Evolutionary conservation across 2,888 invertebrate species (phyloP), one percentile per base, ranked within the genome.

Genomic region (Calliphora vomitoria): DNA sequence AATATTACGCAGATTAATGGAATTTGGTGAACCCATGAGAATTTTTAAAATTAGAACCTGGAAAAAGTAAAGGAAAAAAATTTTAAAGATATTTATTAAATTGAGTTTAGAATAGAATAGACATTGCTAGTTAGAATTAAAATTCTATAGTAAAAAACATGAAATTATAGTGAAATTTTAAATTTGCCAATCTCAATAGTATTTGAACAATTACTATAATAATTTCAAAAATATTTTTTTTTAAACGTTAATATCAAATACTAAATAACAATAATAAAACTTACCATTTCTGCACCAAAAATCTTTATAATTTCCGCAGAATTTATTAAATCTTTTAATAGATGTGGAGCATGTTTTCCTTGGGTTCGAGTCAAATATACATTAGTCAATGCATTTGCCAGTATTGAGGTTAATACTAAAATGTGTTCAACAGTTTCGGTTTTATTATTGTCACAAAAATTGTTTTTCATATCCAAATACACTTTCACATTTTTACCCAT

Each of bases 1-100:
- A 44, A 95, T 90, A 91, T 95, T 95, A 20, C 95, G 92, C 13
- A 95, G 87, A 91, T 95, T 95, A 10, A 95, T 90, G 2, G 94
- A 94, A 81, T 92, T 91, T 8, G 95, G 94, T 35, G 94, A 94
- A 4, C 95, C 95, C 86, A 95, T 91, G 15, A 95, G 62, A 41
- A 94, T 88, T 90, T 93, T 93, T 13, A 95, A 88, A n/a, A 94
- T 91, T 11, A 91, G 89, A 58, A 92, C 90, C 93, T 93, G 85
- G 41, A 91, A 89, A 75, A 81, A 35, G 35, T 35, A 35, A 35
- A 35, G 0, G 0, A 6, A 11, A n/a, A 11, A 25, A 79, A 25
- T 38, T 3, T 55, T 38, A 6, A 15, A 10, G 4, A 10, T 78
- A 44, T 44, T 11, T 10, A 11, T 8, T 44, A 44, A 44, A 44